phyloP scores from a whole-genome alignment of 2,113 vertebrate genomes.

The Colius striatus region DNA sequence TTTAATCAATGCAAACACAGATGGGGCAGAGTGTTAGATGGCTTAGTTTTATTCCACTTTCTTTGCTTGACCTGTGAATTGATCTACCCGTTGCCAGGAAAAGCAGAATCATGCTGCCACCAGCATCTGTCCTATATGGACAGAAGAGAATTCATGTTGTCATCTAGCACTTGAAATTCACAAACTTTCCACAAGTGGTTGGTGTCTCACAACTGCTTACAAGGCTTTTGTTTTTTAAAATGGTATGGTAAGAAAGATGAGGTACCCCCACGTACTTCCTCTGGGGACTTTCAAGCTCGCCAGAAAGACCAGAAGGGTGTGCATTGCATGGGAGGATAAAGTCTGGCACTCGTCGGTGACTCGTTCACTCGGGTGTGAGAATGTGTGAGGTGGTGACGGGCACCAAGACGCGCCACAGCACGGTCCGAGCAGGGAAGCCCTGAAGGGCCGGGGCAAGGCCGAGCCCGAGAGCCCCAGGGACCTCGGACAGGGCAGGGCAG shows the following conservation, averaged over 20 bases:
- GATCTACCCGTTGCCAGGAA: not conserved
- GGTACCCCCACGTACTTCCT: not conserved
- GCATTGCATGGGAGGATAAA: not conserved
- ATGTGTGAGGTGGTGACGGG: not conserved
- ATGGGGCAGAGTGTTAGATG: not conserved
- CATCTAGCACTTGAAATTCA: not conserved
- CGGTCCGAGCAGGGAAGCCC: not conserved
- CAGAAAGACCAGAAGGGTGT: accelerated
- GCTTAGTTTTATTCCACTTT: not conserved
- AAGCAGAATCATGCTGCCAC: not conserved
- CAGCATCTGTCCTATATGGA: not conserved
- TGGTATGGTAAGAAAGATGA: not conserved
- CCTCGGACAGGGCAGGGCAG: not conserved
- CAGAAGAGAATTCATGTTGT: not conserved
- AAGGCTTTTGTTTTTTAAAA: not conserved
- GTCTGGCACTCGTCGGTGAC: not conserved
- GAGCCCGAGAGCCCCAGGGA: not conserved
- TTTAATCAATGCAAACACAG: constrained; percentile 22
- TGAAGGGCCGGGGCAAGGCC: not conserved
- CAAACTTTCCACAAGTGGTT: not conserved
- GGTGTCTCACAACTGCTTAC: not conserved
- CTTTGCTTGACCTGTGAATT: not conserved
- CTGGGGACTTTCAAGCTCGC: not conserved
- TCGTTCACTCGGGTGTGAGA: not conserved
- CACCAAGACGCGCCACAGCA: not conserved